Conservation (phyloP, 2,797 vertebrate genomes). For the Neosalanx taihuensis region DNA sequence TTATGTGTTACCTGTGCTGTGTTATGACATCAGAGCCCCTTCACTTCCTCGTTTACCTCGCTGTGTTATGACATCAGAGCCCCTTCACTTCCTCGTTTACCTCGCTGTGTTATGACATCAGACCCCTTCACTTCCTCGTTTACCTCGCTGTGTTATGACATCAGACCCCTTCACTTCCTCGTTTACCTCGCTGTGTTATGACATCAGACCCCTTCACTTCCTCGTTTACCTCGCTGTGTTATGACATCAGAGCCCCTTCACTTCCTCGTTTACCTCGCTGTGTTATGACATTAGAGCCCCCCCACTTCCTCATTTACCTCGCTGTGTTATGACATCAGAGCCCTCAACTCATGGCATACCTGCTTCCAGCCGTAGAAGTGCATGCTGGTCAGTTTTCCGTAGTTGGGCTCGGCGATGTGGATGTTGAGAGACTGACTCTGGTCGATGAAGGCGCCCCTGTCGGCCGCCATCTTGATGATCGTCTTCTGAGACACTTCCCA, state of each 20-base stretch:
- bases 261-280: too few relatives aligned
- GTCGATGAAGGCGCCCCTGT: conserved; percentile 94
- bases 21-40: neutral
- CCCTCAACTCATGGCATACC: conserved; percentile 57
- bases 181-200: too few relatives aligned
- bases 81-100: too few relatives aligned
- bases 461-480: conserved; percentile 93
- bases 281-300: neutral
- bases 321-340: neutral
- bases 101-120: neutral
- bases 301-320: too few relatives aligned
- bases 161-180: neutral
- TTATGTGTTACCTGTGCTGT: too few relatives aligned
- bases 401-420: conserved; percentile 97
- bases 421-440: conserved; percentile 99
- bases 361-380: conserved; percentile 99
- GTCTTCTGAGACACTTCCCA: conserved; percentile 98
- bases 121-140: too few relatives aligned
- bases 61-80: too few relatives aligned
- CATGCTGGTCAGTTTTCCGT: conserved; percentile 98
- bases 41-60: too few relatives aligned
- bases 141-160: neutral
- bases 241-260: neutral
- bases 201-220: too few relatives aligned
- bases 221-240: too few relatives aligned